phyloP scores from a whole-genome alignment of 1,140 invertebrate genomes.

The Tetraneura akinire region DNA sequence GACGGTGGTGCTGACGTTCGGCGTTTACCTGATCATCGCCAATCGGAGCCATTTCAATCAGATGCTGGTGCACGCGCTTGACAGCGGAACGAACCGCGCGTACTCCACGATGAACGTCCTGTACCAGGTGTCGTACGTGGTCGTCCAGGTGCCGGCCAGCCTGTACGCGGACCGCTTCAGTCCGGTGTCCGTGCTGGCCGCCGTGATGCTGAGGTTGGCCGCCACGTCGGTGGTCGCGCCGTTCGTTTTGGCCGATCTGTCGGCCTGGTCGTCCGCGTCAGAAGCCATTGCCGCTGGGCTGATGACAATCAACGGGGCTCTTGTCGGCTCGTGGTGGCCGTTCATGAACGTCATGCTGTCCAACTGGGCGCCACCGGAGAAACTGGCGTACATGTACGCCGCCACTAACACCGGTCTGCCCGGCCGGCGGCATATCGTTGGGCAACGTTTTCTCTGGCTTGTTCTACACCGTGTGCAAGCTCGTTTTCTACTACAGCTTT shows the following conservation, averaged over 20 bases:
- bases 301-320: neutral
- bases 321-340: constrained; percentile 33
- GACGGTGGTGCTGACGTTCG: neutral
- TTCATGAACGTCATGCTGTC: constrained; percentile 40
- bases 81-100: no score
- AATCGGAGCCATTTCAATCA: constrained; percentile 13
- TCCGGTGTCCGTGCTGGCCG: neutral
- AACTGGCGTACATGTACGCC: constrained; percentile 20
- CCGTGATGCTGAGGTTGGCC: neutral
- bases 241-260: neutral
- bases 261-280: neutral
- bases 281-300: neutral
- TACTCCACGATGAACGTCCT: neutral
- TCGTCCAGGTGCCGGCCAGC: neutral
- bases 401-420: neutral
- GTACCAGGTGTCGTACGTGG: neutral
- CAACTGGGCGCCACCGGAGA: constrained; percentile 16
- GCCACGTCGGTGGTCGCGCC: neutral
- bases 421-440: neutral
- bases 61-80: neutral
- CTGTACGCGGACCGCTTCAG: neutral
- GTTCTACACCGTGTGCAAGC: neutral
- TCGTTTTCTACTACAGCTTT: constrained; percentile 15
- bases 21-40: constrained; percentile 12
- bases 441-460: constrained; percentile 12